A percentile compares a stretch with the other conserved stretches of the same genome.
These are phyloP conservation scores for Belgica antarctica DNA, from an alignment of 2,888 invertebrate species.

Conservation along the genomic window DNA sequence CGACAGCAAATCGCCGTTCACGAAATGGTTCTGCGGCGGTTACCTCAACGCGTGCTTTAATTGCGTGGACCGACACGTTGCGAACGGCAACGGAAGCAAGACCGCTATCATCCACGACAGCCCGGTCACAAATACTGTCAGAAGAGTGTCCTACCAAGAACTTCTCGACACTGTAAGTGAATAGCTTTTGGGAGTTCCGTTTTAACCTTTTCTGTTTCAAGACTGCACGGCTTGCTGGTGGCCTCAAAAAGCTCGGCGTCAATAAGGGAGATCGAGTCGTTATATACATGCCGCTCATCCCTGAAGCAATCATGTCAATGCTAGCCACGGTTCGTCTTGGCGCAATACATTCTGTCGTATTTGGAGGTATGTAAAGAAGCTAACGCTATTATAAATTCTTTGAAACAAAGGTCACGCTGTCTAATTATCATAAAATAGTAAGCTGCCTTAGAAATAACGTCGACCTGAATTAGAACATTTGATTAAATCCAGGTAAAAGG, in stretches of 20 bases:
- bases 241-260: conserved; percentile 74
- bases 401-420: conserved; percentile 38
- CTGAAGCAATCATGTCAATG: conserved; percentile 86
- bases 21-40: conserved; percentile 61
- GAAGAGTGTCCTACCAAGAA: conserved; percentile 77
- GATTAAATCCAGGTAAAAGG: too few species aligned
- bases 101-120: conserved; percentile 88
- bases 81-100: conserved; percentile 72
- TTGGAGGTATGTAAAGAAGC: conserved; percentile 67
- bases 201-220: conserved; percentile 49
- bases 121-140: conserved; percentile 74
- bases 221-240: conserved; percentile 77
- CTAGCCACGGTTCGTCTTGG: conserved; percentile 83
- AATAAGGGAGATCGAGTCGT: conserved; percentile 78
- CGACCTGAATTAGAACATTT: background rate
- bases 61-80: conserved; percentile 85
- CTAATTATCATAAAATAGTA: conserved; percentile 35
- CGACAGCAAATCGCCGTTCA: conserved; percentile 60
- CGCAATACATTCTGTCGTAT: conserved; percentile 91
- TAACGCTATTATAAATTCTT: conserved; percentile 9
- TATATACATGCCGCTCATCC: conserved; percentile 93
- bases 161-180: conserved; percentile 69
- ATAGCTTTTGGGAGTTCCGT: conserved; percentile 44
- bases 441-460: background rate
- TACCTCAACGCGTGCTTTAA: conserved; percentile 92